Evolutionary conservation across 2,888 invertebrate species (phyloP), one percentile per base, ranked within the genome.

Genomic region (Branchipolynoe longqiensis): DNA sequence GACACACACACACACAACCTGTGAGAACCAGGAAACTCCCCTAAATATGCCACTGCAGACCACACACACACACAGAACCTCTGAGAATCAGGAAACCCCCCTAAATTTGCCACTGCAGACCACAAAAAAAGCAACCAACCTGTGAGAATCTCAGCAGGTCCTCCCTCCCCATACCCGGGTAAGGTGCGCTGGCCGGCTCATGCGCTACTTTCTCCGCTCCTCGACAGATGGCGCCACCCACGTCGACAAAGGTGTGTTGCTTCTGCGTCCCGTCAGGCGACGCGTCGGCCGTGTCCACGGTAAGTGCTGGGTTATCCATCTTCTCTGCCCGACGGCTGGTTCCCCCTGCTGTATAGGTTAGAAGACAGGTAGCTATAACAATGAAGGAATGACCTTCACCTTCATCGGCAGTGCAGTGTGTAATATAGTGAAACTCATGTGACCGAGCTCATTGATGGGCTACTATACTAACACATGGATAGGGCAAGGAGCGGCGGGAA

Each of bases 141-240:
- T 78, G 54, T 54, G 89, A 89, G 85, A 89, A 89, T 25, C 86
- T 58, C 4, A 93, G 87, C 0, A 93, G 90, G 54, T 93, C 93
- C 54, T 93, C 93, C 86, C 93, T 93, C 36, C 91, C 91, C 93
- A 93, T 93, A 4, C 92, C 93, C 31, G 89, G 86, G 81, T 89
- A 90, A 14, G 90, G 89, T 38, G 86, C 85, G 3, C 28, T n/a
- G 12, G 87, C 74, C 22, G 38, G 8, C 69, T n/a, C 18, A n/a
- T 14, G 58, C 58, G n/a, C 14, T n/a, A 25, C 4, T 48, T 54
- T 78, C 28, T 48, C 31, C 18, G 8, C 36, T 0, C 38, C 12
- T 25, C 0, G 1, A n/a, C 14, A 48, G 36, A 38, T 33, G 38
- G 69, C 69, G 69, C 69, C 69, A 33, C 38, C 69, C 38, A 69